These are phyloP conservation scores for Apomyelois bistriatella DNA, from an alignment of 2,888 invertebrate species.

Conservation along the genomic window DNA sequence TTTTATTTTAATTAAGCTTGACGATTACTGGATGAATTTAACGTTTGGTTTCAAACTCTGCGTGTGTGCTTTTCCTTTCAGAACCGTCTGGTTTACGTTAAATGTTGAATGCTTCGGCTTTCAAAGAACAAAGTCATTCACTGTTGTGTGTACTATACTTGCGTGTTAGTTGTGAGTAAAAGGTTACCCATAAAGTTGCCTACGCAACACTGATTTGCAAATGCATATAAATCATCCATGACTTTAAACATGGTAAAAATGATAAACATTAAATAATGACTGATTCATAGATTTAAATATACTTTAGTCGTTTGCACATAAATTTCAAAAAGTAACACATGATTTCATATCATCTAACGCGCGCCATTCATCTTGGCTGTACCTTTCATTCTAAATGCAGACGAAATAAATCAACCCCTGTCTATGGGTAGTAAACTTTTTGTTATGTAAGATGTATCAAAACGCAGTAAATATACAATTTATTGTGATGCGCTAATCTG, in stretches of 20 bases:
- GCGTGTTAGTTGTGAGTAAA: neutral
- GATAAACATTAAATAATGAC: slow-evolving; percentile 2
- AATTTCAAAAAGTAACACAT: slow-evolving; percentile 30
- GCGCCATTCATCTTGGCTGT: slow-evolving; percentile 51
- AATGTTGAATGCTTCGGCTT: too few species aligned
- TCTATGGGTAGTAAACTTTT: slow-evolving; percentile 45
- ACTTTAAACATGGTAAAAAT: slow-evolving; percentile 6
- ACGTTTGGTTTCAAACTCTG: too few species aligned
- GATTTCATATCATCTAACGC: slow-evolving; percentile 37
- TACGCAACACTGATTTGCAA: slow-evolving; percentile 12
- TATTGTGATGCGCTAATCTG: slow-evolving; percentile 62
- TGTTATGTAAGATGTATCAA: slow-evolving; percentile 45
- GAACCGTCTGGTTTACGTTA: too few species aligned
- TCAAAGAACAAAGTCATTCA: neutral
- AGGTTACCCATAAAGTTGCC: neutral
- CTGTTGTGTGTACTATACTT: neutral
- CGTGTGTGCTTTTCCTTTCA: too few species aligned
- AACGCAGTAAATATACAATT: slow-evolving; percentile 59
- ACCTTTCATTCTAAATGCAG: slow-evolving; percentile 43
- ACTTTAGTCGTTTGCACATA: slow-evolving; percentile 14
- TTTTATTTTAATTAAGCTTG: too few species aligned
- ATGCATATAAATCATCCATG: slow-evolving; percentile 17
- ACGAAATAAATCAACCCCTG: slow-evolving; percentile 49
- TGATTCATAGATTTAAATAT: slow-evolving; percentile 3
- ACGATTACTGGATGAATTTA: too few species aligned